Percentiles rank a stretch among this genome's conserved stretches.
phyloP scores from a whole-genome alignment of 1,140 invertebrate species.

The Periplaneta americana region DNA sequence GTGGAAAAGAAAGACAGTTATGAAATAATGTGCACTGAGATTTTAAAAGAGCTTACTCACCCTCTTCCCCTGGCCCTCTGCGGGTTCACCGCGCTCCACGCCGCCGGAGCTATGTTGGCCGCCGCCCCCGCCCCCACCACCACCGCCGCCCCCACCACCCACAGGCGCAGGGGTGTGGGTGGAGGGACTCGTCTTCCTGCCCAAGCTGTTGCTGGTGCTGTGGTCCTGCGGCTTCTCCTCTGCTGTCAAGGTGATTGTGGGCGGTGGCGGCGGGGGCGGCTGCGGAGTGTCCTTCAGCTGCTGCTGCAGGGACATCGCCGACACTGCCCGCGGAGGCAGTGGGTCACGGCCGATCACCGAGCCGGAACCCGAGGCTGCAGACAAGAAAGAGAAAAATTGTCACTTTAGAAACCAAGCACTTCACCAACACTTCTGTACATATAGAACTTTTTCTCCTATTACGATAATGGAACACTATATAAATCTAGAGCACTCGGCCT shows the following conservation, averaged over 20 bases:
- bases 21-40: no score
- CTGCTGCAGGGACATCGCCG: slow-evolving; percentile 41
- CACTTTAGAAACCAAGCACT: no score
- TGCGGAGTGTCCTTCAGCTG: slow-evolving; percentile 31
- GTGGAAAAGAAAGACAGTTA: no score
- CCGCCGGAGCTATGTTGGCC: neutral
- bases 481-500: no score
- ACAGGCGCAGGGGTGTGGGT: neutral
- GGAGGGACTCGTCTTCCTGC: neutral
- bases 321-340: slow-evolving; percentile 39
- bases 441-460: no score
- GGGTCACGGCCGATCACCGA: slow-evolving; percentile 48
- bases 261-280: slow-evolving; percentile 28
- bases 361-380: slow-evolving; percentile 50
- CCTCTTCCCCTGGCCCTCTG: neutral
- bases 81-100: neutral
- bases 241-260: neutral
- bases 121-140: neutral
- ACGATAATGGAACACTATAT: no score
- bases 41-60: no score
- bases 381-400: no score
- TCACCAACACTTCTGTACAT: no score
- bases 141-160: no score
- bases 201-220: neutral
- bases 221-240: slow-evolving; percentile 19